phyloP scores from a whole-genome alignment of 2,113 vertebrate species.

The Brachypteracias leptosomus region DNA sequence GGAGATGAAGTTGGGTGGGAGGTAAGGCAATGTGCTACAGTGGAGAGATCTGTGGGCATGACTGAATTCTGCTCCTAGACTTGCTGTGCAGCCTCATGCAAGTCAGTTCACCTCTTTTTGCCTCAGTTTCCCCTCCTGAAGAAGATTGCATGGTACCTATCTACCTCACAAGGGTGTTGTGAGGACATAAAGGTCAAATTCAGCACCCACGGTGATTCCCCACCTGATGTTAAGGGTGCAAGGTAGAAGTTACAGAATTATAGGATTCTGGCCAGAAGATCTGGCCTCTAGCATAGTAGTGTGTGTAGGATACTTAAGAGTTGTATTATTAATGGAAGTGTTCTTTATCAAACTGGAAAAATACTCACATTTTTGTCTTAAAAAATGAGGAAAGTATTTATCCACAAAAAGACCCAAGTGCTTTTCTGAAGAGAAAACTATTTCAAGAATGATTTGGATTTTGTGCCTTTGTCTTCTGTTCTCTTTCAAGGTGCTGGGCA shows the following conservation, averaged over 20 bases:
- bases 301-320: background rate
- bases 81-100: background rate
- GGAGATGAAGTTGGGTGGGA: background rate
- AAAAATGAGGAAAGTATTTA: background rate
- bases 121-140: background rate
- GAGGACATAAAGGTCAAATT: background rate
- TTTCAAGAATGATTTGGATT: background rate
- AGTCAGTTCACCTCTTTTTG: background rate
- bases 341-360: background rate
- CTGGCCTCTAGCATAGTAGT: background rate
- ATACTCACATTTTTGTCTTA: background rate
- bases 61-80: background rate
- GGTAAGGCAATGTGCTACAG: background rate
- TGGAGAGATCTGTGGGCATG: background rate
- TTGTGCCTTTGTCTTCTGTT: background rate
- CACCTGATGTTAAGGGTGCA: background rate
- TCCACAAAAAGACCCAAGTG: background rate
- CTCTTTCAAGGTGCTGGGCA: background rate
- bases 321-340: background rate
- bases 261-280: background rate
- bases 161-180: constrained; percentile 3
- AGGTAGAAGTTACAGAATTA: background rate
- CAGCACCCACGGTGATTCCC: background rate
- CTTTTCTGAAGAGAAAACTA: constrained; percentile 14
- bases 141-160: background rate